These are phyloP conservation scores for Drosophila grimshawi DNA, from an alignment of 1,140 invertebrate genomes.

Conservation along the genomic window DNA sequence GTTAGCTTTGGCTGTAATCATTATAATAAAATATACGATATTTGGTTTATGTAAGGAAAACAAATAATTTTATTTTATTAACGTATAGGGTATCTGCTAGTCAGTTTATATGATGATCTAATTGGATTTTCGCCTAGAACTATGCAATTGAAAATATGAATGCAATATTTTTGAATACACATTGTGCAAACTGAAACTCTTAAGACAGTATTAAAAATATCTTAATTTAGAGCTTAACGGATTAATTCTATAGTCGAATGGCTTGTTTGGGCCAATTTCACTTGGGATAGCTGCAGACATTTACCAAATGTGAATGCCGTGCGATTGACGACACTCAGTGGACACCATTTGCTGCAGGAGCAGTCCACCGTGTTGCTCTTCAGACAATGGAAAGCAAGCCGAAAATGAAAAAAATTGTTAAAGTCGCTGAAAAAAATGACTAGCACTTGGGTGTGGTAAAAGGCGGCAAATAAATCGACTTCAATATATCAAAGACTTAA, in stretches of 20 bases:
- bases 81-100: no score
- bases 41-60: no score
- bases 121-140: no score
- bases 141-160: no score
- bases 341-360: not conserved
- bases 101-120: no score
- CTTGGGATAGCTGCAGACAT: not conserved
- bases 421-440: slow-evolving; percentile 45
- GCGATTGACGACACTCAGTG: not conserved
- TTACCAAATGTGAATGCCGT: not conserved
- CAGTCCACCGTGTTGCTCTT: not conserved
- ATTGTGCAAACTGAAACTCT: no score
- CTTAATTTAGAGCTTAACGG: not conserved
- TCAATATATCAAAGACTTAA: slow-evolving; percentile 82
- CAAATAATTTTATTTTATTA: no score
- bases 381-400: slow-evolving; percentile 5
- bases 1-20: not conserved
- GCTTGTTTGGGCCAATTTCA: not conserved
- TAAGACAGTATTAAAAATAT: not conserved
- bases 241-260: not conserved
- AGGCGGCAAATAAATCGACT: slow-evolving; percentile 74
- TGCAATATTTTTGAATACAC: no score
- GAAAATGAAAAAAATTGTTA: slow-evolving; percentile 23
- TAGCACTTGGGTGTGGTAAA: slow-evolving; percentile 40
- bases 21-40: no score